Base-by-base conservation (phyloP, 2,113 vertebrate species). In the Microcebus lehilahytsara region DNA sequence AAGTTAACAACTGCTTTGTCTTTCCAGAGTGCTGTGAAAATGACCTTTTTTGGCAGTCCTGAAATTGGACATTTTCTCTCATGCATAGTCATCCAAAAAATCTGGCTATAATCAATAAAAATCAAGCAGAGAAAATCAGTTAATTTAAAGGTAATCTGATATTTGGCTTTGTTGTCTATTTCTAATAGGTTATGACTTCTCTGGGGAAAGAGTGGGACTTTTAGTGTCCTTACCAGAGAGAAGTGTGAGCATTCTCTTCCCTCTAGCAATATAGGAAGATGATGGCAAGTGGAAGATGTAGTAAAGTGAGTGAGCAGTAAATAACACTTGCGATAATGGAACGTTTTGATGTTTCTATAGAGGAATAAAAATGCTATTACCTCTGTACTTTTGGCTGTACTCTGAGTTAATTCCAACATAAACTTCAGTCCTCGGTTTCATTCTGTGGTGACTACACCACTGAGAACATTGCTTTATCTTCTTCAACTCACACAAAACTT, bases 111-210 rank as follows among this genome's bases (percentile, higher is more conserved):
- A 85, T 92, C 25, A 94, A 91, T 5, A 91, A 69, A 80, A 89
- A 84, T 85, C 69, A 96, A 42, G 34, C 34, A 94, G 34, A 93
- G 40, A 89, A 96, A 91, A 85, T 69, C 64, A 79, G 9, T 83
- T 74, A 66, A 90, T 42, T 86, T 86, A 49, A 72, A 84, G 9
- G 32, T 75, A 95, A 96, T 30, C 9, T 69, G 37, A 42, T 91
- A 80, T 84, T 77, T 53, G n/a, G 78, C 34, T 23, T n/a, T 75
- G 14, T 16, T 72, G 42, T 85, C 49, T 66, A 83, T 34, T 85
- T 95, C 58, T 62, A 60, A 74, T 9, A 94, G 32, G 51, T 46
- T 67, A 74, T 95, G 6, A 46, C 64, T 51, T 75, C 66, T 85
- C 27, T 64, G 10, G 27, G 34, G 4, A 30, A 94, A 92, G 25